Percentiles rank a stretch among this genome's conserved stretches.
phyloP scores from a whole-genome alignment of 2,113 vertebrate genomes.

The Platanista minor region DNA sequence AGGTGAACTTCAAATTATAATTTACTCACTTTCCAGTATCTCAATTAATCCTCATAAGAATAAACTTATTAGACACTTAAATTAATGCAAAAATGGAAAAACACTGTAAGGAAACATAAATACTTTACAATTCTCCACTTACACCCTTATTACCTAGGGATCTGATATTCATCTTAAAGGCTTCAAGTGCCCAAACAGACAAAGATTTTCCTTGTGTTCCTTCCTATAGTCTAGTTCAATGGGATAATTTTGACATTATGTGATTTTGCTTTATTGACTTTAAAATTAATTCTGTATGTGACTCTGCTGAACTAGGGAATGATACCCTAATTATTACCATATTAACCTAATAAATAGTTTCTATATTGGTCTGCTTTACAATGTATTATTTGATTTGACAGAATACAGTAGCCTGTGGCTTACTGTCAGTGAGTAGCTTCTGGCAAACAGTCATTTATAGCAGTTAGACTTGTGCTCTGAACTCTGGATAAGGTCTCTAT shows the following conservation, averaged over 20 bases:
- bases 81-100: neutral
- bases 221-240: neutral
- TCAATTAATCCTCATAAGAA: neutral
- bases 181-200: neutral
- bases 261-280: slow-evolving; percentile 9
- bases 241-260: neutral
- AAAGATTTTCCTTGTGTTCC: neutral
- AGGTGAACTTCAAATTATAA: slow-evolving; percentile 20
- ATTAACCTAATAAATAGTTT: neutral
- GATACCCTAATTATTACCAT: neutral
- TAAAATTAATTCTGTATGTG: neutral
- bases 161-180: neutral
- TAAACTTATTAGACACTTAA: neutral
- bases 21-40: neutral
- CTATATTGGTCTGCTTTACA: neutral
- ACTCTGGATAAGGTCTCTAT: neutral
- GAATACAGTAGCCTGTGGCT: neutral
- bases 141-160: neutral
- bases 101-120: neutral
- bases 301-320: neutral
- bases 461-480: neutral
- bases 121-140: neutral
- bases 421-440: neutral
- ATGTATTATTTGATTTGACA: neutral
- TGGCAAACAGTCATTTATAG: neutral